Percentiles rank a stretch among this genome's conserved stretches.
phyloP scores from a whole-genome alignment of 2,113 vertebrate genomes.

The Brevimyrus niger region DNA sequence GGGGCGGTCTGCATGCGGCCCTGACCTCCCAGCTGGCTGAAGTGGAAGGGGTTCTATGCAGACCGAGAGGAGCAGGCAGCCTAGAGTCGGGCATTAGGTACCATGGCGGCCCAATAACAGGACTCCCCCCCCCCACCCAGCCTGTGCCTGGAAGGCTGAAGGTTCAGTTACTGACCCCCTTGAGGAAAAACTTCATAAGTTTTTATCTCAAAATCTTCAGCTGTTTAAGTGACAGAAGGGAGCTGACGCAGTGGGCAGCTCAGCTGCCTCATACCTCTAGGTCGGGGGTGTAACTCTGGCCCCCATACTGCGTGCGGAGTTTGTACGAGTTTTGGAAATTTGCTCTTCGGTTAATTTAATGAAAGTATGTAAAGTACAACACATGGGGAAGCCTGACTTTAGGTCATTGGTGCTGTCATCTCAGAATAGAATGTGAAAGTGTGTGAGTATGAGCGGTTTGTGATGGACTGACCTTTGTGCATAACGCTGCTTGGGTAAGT shows the following conservation, averaged over 20 bases:
- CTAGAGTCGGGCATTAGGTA: not conserved
- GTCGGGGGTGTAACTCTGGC: not conserved
- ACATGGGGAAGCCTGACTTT: not conserved
- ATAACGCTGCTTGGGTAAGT: not conserved
- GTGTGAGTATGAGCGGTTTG: not conserved
- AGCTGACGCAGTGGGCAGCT: not conserved
- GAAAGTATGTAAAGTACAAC: not conserved
- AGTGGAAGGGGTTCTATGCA: conserved; percentile 21
- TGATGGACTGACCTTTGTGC: not conserved
- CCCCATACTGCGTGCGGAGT: not conserved
- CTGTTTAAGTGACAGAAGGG: not conserved
- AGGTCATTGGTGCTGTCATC: not conserved
- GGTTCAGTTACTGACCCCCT: not conserved
- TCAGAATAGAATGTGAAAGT: not conserved
- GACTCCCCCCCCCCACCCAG: not conserved
- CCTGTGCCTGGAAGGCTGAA: not conserved
- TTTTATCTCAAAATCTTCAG: not conserved
- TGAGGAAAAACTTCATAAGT: not conserved
- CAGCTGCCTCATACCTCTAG: not conserved
- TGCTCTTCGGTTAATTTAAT: not conserved
- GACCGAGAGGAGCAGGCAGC: not conserved
- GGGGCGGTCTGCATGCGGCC: conserved; percentile 67
- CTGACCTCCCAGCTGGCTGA: conserved; percentile 59
- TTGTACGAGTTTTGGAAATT: not conserved
- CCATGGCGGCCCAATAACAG: not conserved